Evolutionary conservation across 2,888 invertebrate species (phyloP), one percentile per base, ranked within the genome.

Genomic region (Archaeoteleia sp.): DNA sequence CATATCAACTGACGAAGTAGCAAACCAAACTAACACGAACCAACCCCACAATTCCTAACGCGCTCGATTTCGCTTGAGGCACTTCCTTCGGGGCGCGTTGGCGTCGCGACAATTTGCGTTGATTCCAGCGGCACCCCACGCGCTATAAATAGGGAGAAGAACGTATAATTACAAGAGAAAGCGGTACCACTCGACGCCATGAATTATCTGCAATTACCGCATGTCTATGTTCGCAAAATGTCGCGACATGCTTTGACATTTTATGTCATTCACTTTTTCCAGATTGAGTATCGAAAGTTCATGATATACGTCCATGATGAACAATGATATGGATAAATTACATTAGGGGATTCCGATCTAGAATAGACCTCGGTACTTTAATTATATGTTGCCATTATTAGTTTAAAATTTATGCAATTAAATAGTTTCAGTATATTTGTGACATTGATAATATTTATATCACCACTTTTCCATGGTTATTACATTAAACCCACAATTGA

Each of bases 161-260:
- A 67, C 69, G 53, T 70, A 62, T 61, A 67, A 60, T 65, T 65
- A 71, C 60, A 49, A 30, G 55, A 62, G 67, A 66, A 72, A 62
- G 58, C 58, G 65, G 61, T 54, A 58, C 67, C 67, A 69, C 67
- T 67, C 70, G 54, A 70, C 66, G 62, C 51, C 61, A 62, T 62
- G 67, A 74, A 73, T 74, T 69, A 75, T 73, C 67, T 55, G 66
- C 74, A 71, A 74, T 75, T 70, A 68, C 46, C 66, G 54, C 58
- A 51, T 39, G 49, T 32, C 72, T 65, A 40, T 54, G 39, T 51
- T 43, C 60, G 62, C 55, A 25, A 45, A 61, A 53, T 61, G 39
- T 40, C 39, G 17, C 32, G 12, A 23, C 42, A 27, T 30, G 27
- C 32, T 15, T 35, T 27, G 17, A 25, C 15, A 39, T 39, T 32